Evolutionary conservation across 2,888 invertebrate species (phyloP), one percentile per base, ranked within the genome.

Genomic region (Ctena decussata): DNA sequence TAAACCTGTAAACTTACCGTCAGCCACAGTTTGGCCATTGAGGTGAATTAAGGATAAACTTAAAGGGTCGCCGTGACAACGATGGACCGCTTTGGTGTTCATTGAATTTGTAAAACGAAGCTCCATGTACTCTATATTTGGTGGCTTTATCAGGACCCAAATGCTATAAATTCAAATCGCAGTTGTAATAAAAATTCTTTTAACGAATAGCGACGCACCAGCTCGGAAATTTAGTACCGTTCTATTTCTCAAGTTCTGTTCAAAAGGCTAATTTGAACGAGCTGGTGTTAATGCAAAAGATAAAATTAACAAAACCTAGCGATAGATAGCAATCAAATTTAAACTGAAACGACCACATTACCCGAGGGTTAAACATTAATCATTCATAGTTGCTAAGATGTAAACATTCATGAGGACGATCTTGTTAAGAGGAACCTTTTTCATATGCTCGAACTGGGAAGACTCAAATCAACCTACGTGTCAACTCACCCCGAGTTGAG

Each of bases 351-450:
- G 65, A 35, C 65, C 65, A 65, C 65, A 65, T 65, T 65, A 35
- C 65, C 65, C 35, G 15, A 35, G 65, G 65, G 65, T 65, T 35
- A 65, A 5, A 65, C 65, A 65, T 65, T 65, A 35, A 65, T 65
- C 65, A 65, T 65, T 65, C 65, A 65, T 65, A 65, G 65, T 65
- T 65, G 65, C 65, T 65, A 65, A 65, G 65, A 65, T 65, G 65
- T 65, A 65, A 65, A 65, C 35, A 35, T n/a, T n/a, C n/a, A n/a
- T n/a, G n/a, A n/a, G n/a, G n/a, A n/a, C n/a, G n/a, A n/a, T n/a
- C n/a, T n/a, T n/a, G n/a, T n/a, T n/a, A n/a, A n/a, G n/a, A n/a
- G n/a, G n/a, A n/a, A n/a, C n/a, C n/a, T n/a, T n/a, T n/a, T n/a
- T n/a, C n/a, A n/a, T n/a, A n/a, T n/a, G n/a, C n/a, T n/a, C n/a